Conservation (phyloP, 1,140 invertebrate genomes). For the Ridgeia piscesae region DNA sequence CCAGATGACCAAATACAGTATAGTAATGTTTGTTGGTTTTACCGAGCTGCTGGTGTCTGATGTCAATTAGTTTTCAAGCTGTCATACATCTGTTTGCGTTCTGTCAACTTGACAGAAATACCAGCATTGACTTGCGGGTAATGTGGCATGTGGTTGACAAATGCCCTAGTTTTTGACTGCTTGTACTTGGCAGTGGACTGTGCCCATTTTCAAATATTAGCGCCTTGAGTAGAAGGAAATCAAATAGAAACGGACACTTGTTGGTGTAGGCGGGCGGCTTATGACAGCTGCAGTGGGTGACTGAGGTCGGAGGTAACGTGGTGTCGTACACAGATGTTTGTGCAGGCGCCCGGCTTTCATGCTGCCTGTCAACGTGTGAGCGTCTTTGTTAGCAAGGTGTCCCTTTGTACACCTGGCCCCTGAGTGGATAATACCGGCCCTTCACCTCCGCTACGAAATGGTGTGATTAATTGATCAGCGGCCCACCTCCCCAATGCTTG, state of each 20-base stretch:
- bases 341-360: background rate
- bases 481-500: background rate
- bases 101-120: background rate
- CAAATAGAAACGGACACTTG: background rate
- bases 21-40: too few species aligned
- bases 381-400: background rate
- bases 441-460: background rate
- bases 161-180: background rate
- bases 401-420: background rate
- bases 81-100: background rate
- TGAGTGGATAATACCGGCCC: background rate
- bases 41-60: too few species aligned
- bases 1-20: too few species aligned
- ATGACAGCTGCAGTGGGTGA: background rate
- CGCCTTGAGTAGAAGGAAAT: background rate
- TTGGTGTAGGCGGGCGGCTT: background rate
- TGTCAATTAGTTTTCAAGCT: background rate
- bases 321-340: background rate
- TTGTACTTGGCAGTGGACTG: background rate
- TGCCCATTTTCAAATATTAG: background rate
- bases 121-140: background rate
- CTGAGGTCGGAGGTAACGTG: background rate
- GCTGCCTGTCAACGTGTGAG: background rate
- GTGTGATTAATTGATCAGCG: background rate
- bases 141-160: background rate